Evolutionary conservation across 2,888 invertebrate genomes (phyloP).

Genomic region (Noctua fimbriata): DNA sequence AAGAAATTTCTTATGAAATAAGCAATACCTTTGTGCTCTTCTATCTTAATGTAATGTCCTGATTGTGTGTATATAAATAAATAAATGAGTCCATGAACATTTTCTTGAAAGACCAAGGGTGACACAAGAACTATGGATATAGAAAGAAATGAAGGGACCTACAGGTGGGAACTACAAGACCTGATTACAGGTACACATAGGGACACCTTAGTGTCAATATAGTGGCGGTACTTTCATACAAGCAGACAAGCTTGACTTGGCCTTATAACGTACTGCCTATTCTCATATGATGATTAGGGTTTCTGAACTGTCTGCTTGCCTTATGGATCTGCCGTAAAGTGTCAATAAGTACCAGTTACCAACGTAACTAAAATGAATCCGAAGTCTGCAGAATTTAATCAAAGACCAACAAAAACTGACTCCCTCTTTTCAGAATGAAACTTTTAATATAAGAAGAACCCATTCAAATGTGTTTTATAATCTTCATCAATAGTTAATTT

Average conservation of each 20-base stretch:
- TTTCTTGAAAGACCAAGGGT: not conserved
- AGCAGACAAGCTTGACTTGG: too few species aligned
- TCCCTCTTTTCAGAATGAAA: conserved; percentile 3
- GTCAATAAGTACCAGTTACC: not conserved
- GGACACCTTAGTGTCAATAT: not conserved
- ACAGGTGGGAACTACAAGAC: not conserved
- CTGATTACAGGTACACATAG: not conserved
- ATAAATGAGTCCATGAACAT: not conserved
- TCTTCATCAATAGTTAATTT: conserved; percentile 66
- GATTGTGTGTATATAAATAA: too few species aligned
- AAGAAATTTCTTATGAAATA: too few species aligned
- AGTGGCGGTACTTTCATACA: too few species aligned
- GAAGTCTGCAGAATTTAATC: conserved; percentile 14
- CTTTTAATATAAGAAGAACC: conserved; percentile 25
- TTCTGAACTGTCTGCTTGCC: too few species aligned
- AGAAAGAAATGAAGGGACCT: not conserved
- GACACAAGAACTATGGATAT: not conserved
- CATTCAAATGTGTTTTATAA: conserved; percentile 53
- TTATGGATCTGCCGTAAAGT: too few species aligned
- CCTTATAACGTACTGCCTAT: too few species aligned
- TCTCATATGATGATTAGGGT: too few species aligned
- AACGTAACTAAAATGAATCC: not conserved
- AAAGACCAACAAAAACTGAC: conserved; percentile 12
- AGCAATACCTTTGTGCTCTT: too few species aligned
- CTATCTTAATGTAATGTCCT: too few species aligned